Evolutionary conservation across 2,113 vertebrate genomes (phyloP).

Genomic region (Scomber japonicus): DNA sequence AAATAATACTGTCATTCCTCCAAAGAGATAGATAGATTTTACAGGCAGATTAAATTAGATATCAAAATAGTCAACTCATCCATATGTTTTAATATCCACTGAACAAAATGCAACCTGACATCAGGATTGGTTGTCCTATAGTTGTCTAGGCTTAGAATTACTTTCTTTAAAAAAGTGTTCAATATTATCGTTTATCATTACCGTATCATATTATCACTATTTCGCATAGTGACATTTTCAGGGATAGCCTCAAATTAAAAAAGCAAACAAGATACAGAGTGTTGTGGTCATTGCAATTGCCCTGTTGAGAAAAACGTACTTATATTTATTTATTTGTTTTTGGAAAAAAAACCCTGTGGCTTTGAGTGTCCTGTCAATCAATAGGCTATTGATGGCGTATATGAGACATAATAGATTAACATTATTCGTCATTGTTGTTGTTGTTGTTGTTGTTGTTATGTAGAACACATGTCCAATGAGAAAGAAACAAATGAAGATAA

Average conservation of each 20-base stretch:
- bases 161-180: background rate
- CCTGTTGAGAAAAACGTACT: too few species aligned
- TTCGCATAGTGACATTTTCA: background rate
- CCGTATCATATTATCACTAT: too few species aligned
- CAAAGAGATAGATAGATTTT: constrained; percentile 1
- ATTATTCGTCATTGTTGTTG: too few species aligned
- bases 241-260: too few species aligned
- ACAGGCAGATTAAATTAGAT: background rate
- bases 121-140: background rate
- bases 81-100: background rate
- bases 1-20: background rate
- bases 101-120: background rate
- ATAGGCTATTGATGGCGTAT: too few species aligned
- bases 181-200: background rate
- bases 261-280: background rate
- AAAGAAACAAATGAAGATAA: too few species aligned
- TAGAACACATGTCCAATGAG: too few species aligned
- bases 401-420: too few species aligned
- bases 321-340: background rate
- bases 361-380: too few species aligned
- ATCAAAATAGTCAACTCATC: background rate
- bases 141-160: background rate
- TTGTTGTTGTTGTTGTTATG: too few species aligned
- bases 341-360: background rate
- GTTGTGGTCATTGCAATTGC: too few species aligned